A percentile compares a stretch with the other conserved stretches of the same genome.
Evolutionary conservation across 53 echinoderm and acorn worm species (phyloP).

Genomic region (Mesocentrotus franciscanus): DNA sequence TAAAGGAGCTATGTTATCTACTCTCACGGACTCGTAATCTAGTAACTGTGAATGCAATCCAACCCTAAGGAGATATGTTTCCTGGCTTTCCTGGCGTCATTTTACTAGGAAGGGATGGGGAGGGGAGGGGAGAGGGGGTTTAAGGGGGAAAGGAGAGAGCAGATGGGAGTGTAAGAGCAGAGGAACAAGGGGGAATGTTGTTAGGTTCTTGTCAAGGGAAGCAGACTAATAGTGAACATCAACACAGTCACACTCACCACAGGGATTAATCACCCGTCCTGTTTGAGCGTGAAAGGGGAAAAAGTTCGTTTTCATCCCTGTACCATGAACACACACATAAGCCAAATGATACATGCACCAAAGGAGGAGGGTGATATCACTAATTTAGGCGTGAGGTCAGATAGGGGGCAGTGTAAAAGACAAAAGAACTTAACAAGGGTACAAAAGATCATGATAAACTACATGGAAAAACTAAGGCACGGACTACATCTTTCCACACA

Average conservation of each 20-base stretch:
- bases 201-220: slow-evolving; percentile 54
- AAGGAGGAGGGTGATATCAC: slow-evolving; percentile 45
- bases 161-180: slow-evolving; percentile 32
- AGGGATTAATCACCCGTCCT: slow-evolving; percentile 68
- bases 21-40: background rate
- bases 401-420: slow-evolving; percentile 30
- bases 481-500: background rate
- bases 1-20: background rate
- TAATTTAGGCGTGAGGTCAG: slow-evolving; percentile 39
- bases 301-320: slow-evolving; percentile 42
- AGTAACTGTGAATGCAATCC: slow-evolving; percentile 1
- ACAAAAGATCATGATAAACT: background rate
- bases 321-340: background rate
- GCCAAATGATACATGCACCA: slow-evolving; percentile 6
- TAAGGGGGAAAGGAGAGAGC: background rate
- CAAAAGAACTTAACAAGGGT: background rate
- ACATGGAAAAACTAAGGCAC: background rate
- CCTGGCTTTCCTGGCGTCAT: slow-evolving; percentile 28
- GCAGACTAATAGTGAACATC: slow-evolving; percentile 50
- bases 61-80: slow-evolving; percentile 1
- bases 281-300: slow-evolving; percentile 49
- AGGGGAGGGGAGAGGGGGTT: background rate
- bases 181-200: slow-evolving; percentile 45
- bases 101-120: slow-evolving; percentile 17
- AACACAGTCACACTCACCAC: slow-evolving; percentile 66